Base-by-base conservation (phyloP, 1,140 invertebrate genomes). In the Stenopsyche tienmushanensis region DNA sequence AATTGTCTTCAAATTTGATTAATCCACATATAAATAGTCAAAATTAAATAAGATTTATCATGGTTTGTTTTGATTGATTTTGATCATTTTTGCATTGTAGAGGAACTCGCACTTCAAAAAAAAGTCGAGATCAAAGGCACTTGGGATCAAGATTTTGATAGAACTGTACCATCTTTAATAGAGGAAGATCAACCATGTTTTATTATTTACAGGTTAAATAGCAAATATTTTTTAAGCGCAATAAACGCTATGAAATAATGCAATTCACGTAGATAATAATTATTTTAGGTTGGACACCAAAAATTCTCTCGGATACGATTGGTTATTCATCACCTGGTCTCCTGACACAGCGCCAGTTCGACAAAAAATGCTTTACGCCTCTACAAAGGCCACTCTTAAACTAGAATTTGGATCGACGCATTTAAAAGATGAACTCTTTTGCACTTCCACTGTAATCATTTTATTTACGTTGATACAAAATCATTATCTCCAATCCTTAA, bases 311-410 rank as follows among this genome's bases (percentile, higher is more conserved):
- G 90, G 91, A 7, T 90, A 95, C 78, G 91, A 97, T 73, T 99
- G 97, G 97, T 75, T 99, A 0, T 84, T 98, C 10, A 91, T 99
- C 45, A 92, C 89, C 70, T 99, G 94, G 93, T 94, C 90, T 20
- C 96, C 96, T 2, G 96, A 98, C 74, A 86, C 85, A 69, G 90
- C 95, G 8, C 86, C 88, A 7, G 88, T 96, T 2, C 84, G 96
- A 65, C 90, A 98, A 73, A 99, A 99, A 81, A 99, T 99, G 97
- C 83, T 99, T 26, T 98, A 98, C 78, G 97, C 97, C 0, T 98
- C 96, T 0, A 99, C 97, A 0, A 96, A 98, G 81, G 94, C 97
- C 1, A 99, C 97, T 1, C 79, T 99, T 1, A 99, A 98, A 79
- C 90, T 89, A 72, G 95, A 98, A 79, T 99, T 99, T 83, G 96